These are phyloP conservation scores for Pantherophis vulpinus DNA, from an alignment of 2,797 vertebrate genomes.

Conservation along the genomic window DNA sequence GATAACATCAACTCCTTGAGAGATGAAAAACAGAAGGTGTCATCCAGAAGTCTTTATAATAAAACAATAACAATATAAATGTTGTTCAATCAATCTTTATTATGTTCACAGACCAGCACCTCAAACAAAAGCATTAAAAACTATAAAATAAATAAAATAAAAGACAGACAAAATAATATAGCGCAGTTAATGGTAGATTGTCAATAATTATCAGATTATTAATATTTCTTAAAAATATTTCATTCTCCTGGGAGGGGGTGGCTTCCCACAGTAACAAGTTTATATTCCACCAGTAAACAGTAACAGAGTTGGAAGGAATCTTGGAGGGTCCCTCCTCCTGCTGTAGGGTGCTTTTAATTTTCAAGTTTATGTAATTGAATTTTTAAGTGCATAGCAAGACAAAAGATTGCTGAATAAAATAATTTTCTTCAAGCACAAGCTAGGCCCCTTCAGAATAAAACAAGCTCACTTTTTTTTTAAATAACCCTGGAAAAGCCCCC, in stretches of 20 bases:
- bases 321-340: too few relatives aligned
- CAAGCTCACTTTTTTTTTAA: conserved; percentile 51
- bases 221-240: too few relatives aligned
- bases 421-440: conserved; percentile 42
- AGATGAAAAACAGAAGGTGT: not conserved
- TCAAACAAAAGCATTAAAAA: not conserved
- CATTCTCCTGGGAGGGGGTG: too few relatives aligned
- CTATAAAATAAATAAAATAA: not conserved
- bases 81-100: not conserved
- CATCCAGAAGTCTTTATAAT: not conserved
- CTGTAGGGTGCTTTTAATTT: too few relatives aligned
- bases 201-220: too few relatives aligned
- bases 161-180: too few relatives aligned
- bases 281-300: conserved; percentile 58
- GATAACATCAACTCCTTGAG: not conserved
- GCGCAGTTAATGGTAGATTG: too few relatives aligned
- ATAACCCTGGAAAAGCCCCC: conserved; percentile 31
- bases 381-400: too few relatives aligned
- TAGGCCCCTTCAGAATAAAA: conserved; percentile 28
- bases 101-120: not conserved
- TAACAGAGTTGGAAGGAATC: too few relatives aligned
- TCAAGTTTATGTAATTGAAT: too few relatives aligned
- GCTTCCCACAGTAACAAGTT: too few relatives aligned
- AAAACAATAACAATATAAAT: not conserved
- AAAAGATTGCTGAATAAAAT: not conserved